Base-by-base conservation (phyloP, 2,797 vertebrate species). In the Echeneis naucrates region DNA sequence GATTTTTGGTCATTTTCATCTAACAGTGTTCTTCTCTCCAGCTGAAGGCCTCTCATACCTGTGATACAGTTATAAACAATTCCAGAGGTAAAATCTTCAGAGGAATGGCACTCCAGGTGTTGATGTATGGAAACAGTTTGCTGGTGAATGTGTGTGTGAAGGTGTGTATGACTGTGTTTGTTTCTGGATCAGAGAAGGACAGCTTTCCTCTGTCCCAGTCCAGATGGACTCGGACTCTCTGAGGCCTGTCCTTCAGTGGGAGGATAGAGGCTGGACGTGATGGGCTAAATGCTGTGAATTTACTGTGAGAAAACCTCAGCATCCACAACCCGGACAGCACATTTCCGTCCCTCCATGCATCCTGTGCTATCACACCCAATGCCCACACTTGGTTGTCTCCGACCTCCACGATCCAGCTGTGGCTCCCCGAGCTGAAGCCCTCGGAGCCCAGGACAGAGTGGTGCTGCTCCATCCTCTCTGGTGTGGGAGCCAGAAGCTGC, bases 221-320 rank as follows among this genome's bases (percentile, higher is more conserved):
- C 47, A 77, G 75, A 8, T 66, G 54, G n/a, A 77, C 55, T 27
- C 48, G 32, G 68, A 77, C 42, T 21, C 10, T 64, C 23, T 10
- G 13, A 8, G 40, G 4, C 33, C 13, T 5, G 26, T 54, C 16
- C 21, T 5, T 71, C 47, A 14, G 40, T 0, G 48, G 26, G 10
- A 55, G 55, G 26, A 50, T 26, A 8, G 32, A 26, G 4, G 0
- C 8, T 3, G 3, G 6, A 2, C 32, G 0, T 0, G 68, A 55
- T 1, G 68, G 68, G 16, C 47, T 53, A 33, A 32, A 65, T 0
- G 54, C 40, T 2, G 54, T 40, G 30, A 52, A 59, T 60, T 54
- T 70, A 17, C 48, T 40, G 1, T 33, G 1, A 30, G 26, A 32
- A 3, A 13, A 70, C 60, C 74, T 64, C 55, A 70, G 11, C 48